Evolutionary conservation across 2,797 vertebrate species (phyloP), one percentile per base, ranked within the genome.

Genomic region (Ctenopoma multispine): DNA sequence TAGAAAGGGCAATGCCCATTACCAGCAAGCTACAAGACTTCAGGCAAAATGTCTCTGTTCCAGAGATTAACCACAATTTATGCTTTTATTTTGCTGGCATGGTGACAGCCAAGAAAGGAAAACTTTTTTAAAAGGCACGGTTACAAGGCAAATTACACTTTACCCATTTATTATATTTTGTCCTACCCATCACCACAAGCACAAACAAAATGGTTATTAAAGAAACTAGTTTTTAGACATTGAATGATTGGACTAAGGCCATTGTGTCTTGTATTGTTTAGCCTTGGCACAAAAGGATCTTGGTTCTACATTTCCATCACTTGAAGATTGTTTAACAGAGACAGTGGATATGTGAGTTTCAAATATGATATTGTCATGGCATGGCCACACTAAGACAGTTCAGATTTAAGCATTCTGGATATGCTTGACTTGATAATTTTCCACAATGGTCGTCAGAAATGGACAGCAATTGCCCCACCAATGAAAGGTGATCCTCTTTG

Each of bases 401-500:
- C 78, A 85, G 61, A 88, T 85, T 88, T 80, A 75, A 90, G 43
- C 66, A 57, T 81, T 80, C 49, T 86, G 87, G 87, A 89, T 83
- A 87, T 82, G 87, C 76, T 88, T 90, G 85, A 90, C 86, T 87
- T 91, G 66, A 90, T 87, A 44, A 87, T 92, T 92, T 90, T 87
- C 90, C 81, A 84, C 85, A 83, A 83, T 78, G 76, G 76, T 84
- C 85, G 82, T 91, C 85, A 86, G 80, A 89, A 90, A 81, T 58
- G 85, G 91, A 89, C 88, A 89, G 80, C 82, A 89, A 90, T 85
- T 84, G 88, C 80, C 77, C 75, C 82, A 77, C 77, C 88, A 91
- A 84, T 92, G 92, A 93, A 93, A 94, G 79, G 68, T 69, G 91
- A 93, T 92, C 91, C 89, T 92, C 86, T 88, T 88, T 87, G 88